phyloP scores from a whole-genome alignment of 2,888 invertebrate genomes.

The Amitus sp. region DNA sequence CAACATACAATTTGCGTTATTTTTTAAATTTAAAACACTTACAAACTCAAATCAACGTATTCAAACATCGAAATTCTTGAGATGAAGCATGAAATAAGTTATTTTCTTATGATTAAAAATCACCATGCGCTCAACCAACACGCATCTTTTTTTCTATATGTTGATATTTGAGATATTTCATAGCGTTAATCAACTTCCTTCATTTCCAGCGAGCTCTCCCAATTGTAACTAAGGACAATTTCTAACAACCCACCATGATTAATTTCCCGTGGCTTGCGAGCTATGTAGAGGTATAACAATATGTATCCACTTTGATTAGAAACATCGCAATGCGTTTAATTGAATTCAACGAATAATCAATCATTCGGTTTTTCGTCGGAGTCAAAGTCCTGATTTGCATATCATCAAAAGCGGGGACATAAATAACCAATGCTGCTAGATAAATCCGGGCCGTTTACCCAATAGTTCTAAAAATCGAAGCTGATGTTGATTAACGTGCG shows the following conservation, averaged over 20 bases:
- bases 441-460: conserved; percentile 39
- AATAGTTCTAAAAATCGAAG: conserved; percentile 40
- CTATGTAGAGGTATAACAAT: conserved; percentile 56
- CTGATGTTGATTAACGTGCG: conserved; percentile 39
- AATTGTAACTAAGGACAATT: conserved; percentile 54
- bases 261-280: conserved; percentile 57
- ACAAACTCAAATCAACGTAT: no score
- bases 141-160: no score
- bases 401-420: conserved; percentile 27
- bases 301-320: conserved; percentile 62
- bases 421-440: conserved; percentile 38
- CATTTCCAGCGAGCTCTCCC: conserved; percentile 36
- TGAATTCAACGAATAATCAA: conserved; percentile 64
- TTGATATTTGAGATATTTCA: no score
- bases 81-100: no score
- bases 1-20: no score
- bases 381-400: no score
- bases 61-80: no score
- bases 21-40: no score
- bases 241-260: conserved; percentile 61
- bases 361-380: background rate
- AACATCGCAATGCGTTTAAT: conserved; percentile 60
- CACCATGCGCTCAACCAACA: no score
- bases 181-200: conserved; percentile 19
- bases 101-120: no score